Conservation (phyloP, 2,888 invertebrate genomes). For the Cloeon dipterum region DNA sequence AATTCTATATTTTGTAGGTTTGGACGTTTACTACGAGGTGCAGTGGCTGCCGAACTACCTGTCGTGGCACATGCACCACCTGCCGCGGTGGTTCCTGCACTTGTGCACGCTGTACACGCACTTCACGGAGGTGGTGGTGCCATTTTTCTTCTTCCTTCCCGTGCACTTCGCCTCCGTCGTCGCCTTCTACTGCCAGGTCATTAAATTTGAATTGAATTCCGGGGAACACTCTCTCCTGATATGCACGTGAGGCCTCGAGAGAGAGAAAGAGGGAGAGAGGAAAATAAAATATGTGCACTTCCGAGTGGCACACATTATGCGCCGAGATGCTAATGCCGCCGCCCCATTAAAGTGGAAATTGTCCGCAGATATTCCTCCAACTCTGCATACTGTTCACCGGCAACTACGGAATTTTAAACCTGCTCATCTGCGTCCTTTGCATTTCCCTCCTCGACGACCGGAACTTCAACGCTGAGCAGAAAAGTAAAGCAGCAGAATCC, state of each 20-base stretch:
- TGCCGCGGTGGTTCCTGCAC: constrained; percentile 41
- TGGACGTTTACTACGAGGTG: constrained; percentile 44
- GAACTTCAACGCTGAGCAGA: too few relatives aligned
- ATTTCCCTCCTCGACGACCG: constrained; percentile 45
- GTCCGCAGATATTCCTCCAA: constrained; percentile 30
- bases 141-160: constrained; percentile 50
- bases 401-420: constrained; percentile 53
- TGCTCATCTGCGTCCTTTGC: constrained; percentile 38
- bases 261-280: too few relatives aligned
- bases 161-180: constrained; percentile 32
- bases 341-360: too few relatives aligned
- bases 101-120: constrained; percentile 32
- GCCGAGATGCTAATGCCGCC: too few relatives aligned
- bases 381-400: constrained; percentile 42
- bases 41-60: constrained; percentile 49
- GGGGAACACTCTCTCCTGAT: too few relatives aligned
- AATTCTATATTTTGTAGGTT: constrained; percentile 21
- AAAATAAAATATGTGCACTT: too few relatives aligned
- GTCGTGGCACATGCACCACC: constrained; percentile 46
- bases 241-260: too few relatives aligned
- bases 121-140: constrained; percentile 38
- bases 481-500: too few relatives aligned
- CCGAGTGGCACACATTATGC: too few relatives aligned
- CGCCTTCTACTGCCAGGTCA: constrained; percentile 40
- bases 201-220: constrained; percentile 8